Evolutionary conservation across 2,113 vertebrate species (phyloP).

Genomic region (Gasterosteus nipponicus): DNA sequence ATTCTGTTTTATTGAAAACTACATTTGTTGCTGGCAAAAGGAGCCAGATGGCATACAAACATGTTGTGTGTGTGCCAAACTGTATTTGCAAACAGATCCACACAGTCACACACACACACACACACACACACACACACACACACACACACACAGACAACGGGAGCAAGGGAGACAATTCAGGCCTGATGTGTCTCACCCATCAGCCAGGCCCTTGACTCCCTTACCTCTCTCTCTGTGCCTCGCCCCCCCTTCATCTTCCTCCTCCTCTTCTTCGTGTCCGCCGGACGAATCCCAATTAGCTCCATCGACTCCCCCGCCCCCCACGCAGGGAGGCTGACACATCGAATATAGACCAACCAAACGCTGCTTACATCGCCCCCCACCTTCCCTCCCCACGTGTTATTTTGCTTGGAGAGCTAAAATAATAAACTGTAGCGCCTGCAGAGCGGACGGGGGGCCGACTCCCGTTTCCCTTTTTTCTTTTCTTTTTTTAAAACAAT

Average conservation of each 20-base stretch:
- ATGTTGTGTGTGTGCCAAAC: slow-evolving; percentile 46
- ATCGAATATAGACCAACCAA: slow-evolving; percentile 64
- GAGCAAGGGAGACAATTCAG: slow-evolving; percentile 23
- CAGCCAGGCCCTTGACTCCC: slow-evolving; percentile 48
- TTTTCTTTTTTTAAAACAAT: slow-evolving; percentile 19
- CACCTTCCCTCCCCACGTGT: slow-evolving; percentile 28
- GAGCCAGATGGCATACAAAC: slow-evolving; percentile 38
- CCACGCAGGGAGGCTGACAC: slow-evolving; percentile 64
- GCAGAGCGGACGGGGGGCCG: slow-evolving; percentile 34
- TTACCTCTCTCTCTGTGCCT: neutral
- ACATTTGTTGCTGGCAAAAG: too few species aligned
- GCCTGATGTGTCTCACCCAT: slow-evolving; percentile 48
- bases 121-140: slow-evolving; percentile 36
- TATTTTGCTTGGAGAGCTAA: slow-evolving; percentile 69
- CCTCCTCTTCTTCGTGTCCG: neutral
- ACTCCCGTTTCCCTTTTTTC: slow-evolving; percentile 10
- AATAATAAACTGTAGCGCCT: slow-evolving; percentile 70
- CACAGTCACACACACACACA: slow-evolving; percentile 35
- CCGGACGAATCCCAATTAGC: slow-evolving; percentile 10
- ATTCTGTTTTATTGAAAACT: slow-evolving; percentile 20
- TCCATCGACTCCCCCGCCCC: slow-evolving; percentile 4
- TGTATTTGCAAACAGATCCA: too few species aligned
- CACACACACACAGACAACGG: slow-evolving; percentile 25
- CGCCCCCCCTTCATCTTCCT: neutral
- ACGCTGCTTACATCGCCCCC: slow-evolving; percentile 36